A percentile compares a stretch with the other conserved stretches of the same genome.
phyloP scores from a whole-genome alignment of 2,888 invertebrate species.

The Hedychridium roseum region DNA sequence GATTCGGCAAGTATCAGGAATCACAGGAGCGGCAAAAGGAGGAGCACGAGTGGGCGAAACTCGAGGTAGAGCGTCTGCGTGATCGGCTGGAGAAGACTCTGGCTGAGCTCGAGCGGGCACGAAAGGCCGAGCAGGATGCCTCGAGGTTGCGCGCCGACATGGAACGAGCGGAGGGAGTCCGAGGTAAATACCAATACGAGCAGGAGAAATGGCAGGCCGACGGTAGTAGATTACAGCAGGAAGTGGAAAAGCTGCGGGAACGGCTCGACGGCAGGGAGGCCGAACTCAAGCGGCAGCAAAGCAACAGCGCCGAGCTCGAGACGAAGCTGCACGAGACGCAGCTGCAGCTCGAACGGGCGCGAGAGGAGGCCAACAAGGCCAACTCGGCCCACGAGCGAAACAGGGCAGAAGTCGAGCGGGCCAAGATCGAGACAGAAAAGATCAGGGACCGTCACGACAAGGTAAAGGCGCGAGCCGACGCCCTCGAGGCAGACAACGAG shows the following conservation, averaged over 20 bases:
- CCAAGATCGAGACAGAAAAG: conserved; percentile 89
- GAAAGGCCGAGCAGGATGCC: conserved; percentile 75
- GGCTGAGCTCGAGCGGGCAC: conserved; percentile 79
- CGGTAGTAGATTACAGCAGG: conserved; percentile 65
- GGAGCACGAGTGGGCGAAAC: conserved; percentile 79
- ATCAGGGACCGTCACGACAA: conserved; percentile 87
- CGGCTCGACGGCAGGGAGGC: conserved; percentile 78
- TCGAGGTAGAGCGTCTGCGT: conserved; percentile 82
- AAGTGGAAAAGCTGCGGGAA: conserved; percentile 77
- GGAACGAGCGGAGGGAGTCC: conserved; percentile 78
- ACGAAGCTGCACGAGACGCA: conserved; percentile 79
- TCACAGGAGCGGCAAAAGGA: conserved; percentile 74
- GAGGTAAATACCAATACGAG: conserved; percentile 82
- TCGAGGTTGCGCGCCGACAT: conserved; percentile 74
- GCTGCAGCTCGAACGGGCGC: conserved; percentile 81
- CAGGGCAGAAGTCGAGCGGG: conserved; percentile 80
- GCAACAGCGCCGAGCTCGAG: conserved; percentile 76
- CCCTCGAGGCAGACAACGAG: conserved; percentile 78
- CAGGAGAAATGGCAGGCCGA: conserved; percentile 74
- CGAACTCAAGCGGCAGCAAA: conserved; percentile 75
- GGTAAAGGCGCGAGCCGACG: conserved; percentile 76
- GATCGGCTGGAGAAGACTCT: conserved; percentile 83
- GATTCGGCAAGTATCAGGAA: conserved; percentile 80
- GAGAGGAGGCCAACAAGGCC: conserved; percentile 80
- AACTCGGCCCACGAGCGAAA: conserved; percentile 81